A percentile compares a stretch with the other conserved stretches of the same genome.
phyloP scores from a whole-genome alignment of 2,113 vertebrate genomes.

The Chelonoidis abingdonii region DNA sequence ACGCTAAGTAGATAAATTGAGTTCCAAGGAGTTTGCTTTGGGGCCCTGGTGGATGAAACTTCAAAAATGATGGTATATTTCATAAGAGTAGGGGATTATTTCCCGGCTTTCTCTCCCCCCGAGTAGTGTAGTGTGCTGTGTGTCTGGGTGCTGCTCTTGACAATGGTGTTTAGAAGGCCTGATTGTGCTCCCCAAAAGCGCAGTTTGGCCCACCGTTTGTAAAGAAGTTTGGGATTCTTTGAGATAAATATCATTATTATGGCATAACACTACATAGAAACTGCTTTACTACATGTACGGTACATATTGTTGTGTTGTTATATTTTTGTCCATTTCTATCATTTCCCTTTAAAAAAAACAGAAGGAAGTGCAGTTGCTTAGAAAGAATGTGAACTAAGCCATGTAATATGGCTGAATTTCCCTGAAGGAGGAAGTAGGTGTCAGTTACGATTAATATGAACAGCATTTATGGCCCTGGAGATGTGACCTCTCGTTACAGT shows the following conservation, averaged over 20 bases:
- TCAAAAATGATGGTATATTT: background rate
- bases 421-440: constrained; percentile 73
- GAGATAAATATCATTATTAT: background rate
- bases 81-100: background rate
- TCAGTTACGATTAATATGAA: constrained; percentile 80
- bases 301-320: background rate
- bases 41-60: background rate
- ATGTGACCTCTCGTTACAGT: constrained; percentile 77
- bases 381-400: constrained; percentile 55
- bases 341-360: background rate
- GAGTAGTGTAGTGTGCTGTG: accelerated
- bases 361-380: constrained; percentile 41
- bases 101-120: background rate
- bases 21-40: background rate
- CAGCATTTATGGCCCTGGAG: constrained; percentile 63
- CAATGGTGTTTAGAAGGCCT: background rate
- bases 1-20: background rate
- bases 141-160: background rate
- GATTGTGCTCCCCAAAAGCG: background rate
- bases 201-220: background rate
- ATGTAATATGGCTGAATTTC: constrained; percentile 45
- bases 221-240: background rate
- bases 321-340: constrained; percentile 9
- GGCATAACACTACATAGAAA: background rate
- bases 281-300: background rate